Conservation (phyloP, 1,140 invertebrate genomes). For the Dinothrombium tinctorium region DNA sequence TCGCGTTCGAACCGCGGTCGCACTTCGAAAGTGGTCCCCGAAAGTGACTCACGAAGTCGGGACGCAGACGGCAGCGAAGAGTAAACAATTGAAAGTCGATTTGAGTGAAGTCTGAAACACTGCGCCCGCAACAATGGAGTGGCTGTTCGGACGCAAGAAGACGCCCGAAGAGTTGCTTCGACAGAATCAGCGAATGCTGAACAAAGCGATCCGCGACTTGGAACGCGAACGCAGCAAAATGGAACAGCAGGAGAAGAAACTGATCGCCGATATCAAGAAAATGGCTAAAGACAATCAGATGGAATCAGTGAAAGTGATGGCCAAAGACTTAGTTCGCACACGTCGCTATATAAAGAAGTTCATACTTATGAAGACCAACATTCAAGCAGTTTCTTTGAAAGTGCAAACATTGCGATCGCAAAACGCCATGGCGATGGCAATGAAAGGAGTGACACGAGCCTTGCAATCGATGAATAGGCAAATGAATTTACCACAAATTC, state of each 20-base stretch:
- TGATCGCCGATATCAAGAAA: constrained; percentile 95
- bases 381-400: constrained; percentile 94
- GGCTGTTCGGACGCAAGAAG: constrained; percentile 85
- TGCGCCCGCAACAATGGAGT: constrained; percentile 71
- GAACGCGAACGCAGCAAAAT: constrained; percentile 80
- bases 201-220: constrained; percentile 91
- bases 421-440: constrained; percentile 97
- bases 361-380: constrained; percentile 98
- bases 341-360: constrained; percentile 86
- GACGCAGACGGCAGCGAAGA: no score
- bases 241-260: constrained; percentile 97
- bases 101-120: no score
- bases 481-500: constrained; percentile 95
- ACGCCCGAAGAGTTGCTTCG: constrained; percentile 93
- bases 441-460: constrained; percentile 95
- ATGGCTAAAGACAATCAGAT: constrained; percentile 97
- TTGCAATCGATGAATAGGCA: constrained; percentile 92
- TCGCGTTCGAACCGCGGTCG: no score
- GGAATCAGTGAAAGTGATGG: constrained; percentile 99
- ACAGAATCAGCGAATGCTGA: constrained; percentile 93
- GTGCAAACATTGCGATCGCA: constrained; percentile 94
- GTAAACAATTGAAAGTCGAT: no score
- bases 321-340: constrained; percentile 91
- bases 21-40: no score
- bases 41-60: no score